Evolutionary conservation across 2,888 invertebrate genomes (phyloP).

Genomic region (Horisme vitalbata): DNA sequence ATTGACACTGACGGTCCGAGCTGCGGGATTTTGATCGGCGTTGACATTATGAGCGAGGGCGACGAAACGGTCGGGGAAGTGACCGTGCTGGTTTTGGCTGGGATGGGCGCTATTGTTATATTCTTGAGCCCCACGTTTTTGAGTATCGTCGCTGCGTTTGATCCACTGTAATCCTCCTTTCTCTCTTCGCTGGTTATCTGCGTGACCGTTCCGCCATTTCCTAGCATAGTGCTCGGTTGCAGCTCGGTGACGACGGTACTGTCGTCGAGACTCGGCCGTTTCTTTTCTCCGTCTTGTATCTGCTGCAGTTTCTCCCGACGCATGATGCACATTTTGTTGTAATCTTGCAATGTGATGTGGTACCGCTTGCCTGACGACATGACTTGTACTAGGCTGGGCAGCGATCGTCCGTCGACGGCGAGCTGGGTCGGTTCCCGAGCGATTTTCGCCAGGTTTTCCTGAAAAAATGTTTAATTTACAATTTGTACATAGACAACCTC

Average conservation of each 20-base stretch:
- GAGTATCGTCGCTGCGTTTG: constrained; percentile 70
- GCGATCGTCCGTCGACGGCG: constrained; percentile 82
- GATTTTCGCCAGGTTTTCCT: constrained; percentile 70
- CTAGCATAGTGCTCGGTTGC: constrained; percentile 63
- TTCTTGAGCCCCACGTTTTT: constrained; percentile 77
- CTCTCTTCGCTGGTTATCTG: constrained; percentile 53
- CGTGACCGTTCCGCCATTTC: constrained; percentile 66
- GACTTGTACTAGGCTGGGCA: constrained; percentile 87
- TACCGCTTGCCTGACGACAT: constrained; percentile 90
- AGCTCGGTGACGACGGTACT: constrained; percentile 64
- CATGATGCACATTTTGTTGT: constrained; percentile 90
- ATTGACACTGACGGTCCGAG: constrained; percentile 62
- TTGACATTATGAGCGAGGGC: constrained; percentile 55
- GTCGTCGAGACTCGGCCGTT: constrained; percentile 45
- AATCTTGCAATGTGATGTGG: constrained; percentile 90
- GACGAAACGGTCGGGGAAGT: constrained; percentile 61
- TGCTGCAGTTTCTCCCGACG: constrained; percentile 86
- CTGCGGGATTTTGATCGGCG: constrained; percentile 61
- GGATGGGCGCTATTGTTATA: constrained; percentile 75
- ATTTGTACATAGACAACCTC: too few species aligned
- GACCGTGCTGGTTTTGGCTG: constrained; percentile 66
- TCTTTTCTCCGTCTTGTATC: constrained; percentile 75
- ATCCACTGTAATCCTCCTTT: constrained; percentile 54
- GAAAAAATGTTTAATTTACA: constrained; percentile 22
- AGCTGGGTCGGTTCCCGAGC: constrained; percentile 77